phyloP scores from a whole-genome alignment of 2,113 vertebrate genomes.

The Tauraco erythrolophus region DNA sequence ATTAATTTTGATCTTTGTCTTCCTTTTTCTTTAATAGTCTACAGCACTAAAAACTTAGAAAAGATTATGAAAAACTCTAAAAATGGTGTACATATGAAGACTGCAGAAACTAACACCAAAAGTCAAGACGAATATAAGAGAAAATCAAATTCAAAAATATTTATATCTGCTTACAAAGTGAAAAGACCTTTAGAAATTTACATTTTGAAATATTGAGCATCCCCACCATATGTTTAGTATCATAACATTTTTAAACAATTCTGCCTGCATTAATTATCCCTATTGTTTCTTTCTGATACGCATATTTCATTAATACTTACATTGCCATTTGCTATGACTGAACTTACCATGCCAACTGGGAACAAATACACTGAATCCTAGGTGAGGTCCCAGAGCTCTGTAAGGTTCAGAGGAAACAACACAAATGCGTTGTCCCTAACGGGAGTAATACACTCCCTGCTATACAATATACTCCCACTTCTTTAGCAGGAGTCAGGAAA shows the following conservation, averaged over 20 bases:
- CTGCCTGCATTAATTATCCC: neutral
- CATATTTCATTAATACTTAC: neutral
- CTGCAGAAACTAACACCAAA: neutral
- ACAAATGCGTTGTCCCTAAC: neutral
- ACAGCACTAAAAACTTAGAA: neutral
- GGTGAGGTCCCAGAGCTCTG: neutral
- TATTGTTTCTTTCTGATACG: neutral
- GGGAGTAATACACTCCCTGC: neutral
- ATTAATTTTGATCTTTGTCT: neutral
- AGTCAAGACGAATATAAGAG: neutral
- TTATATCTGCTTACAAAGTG: neutral
- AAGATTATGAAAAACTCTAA: neutral
- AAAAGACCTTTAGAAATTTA: neutral
- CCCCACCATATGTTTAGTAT: neutral
- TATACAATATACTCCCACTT: neutral
- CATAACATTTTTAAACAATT: neutral
- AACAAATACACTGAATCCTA: neutral
- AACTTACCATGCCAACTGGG: neutral
- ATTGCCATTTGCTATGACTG: neutral
- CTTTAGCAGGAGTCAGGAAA: neutral
- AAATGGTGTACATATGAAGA: neutral
- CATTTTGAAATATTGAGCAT: neutral
- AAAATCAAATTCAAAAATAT: neutral
- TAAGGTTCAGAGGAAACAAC: fast-evolving
- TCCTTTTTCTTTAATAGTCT: neutral